A percentile compares a stretch with the other conserved stretches of the same genome.
Conservation (phyloP, 1,140 invertebrate species). For the Meteorus sp. region DNA sequence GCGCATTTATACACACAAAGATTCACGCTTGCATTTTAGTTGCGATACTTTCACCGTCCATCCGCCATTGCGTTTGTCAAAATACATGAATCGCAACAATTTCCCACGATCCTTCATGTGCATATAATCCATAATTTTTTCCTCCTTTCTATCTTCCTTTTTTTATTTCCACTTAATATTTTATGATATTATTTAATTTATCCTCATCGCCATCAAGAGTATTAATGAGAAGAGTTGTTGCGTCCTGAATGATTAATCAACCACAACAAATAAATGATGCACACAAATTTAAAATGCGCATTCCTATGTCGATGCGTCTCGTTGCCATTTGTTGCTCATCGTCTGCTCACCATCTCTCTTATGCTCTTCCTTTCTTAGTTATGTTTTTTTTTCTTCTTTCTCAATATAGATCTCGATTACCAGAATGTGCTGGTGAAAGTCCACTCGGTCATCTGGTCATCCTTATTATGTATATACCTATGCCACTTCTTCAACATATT, state of each 20-base stretch:
- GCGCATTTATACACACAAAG: conserved; percentile 16
- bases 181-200: background rate
- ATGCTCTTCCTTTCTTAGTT: conserved; percentile 7
- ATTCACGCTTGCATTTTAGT: conserved; percentile 20
- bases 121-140: too few species aligned
- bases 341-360: background rate
- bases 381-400: background rate
- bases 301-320: too few species aligned
- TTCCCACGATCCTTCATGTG: conserved; percentile 23
- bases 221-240: background rate
- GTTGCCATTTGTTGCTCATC: conserved; percentile 1
- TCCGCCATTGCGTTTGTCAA: conserved; percentile 7
- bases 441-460: conserved; percentile 47
- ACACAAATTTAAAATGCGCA: too few species aligned
- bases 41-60: conserved; percentile 23
- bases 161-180: background rate
- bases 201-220: background rate
- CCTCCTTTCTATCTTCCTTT: background rate
- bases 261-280: background rate
- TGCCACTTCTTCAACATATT: too few species aligned
- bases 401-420: conserved; percentile 31
- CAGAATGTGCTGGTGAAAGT: conserved; percentile 51
- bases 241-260: background rate
- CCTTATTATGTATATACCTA: conserved; percentile 42
- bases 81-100: background rate